These are phyloP conservation scores for Ifrita kowaldi DNA, from an alignment of 2,113 vertebrate species.

Conservation along the genomic window DNA sequence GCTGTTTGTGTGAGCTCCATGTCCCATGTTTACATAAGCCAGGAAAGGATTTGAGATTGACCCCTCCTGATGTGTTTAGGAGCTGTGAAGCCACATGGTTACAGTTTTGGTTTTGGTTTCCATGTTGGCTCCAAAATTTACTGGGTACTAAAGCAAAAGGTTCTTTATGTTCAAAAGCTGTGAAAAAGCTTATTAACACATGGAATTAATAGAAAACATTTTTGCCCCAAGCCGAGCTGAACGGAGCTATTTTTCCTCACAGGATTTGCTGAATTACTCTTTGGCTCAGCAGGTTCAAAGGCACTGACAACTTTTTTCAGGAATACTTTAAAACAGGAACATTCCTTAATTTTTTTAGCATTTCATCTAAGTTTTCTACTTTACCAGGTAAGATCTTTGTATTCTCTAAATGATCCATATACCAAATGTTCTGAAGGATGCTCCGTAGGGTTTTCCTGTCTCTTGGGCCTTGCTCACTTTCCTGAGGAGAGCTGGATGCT, in stretches of 20 bases:
- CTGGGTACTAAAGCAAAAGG: neutral
- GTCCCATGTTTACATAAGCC: neutral
- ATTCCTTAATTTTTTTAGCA: neutral
- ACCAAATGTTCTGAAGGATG: neutral
- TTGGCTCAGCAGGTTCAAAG: neutral
- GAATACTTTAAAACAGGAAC: neutral
- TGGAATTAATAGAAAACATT: neutral
- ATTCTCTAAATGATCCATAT: neutral
- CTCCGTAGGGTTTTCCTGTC: neutral
- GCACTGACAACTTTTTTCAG: neutral
- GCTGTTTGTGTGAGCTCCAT: neutral
- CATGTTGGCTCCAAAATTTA: neutral
- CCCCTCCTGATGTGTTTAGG: conserved; percentile 2
- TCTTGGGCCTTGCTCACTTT: neutral
- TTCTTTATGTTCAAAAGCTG: conserved; percentile 29
- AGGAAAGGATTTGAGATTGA: neutral
- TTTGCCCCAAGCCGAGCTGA: neutral
- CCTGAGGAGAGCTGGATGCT: neutral
- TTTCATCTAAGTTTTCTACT: neutral
- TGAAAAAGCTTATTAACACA: conserved; percentile 28
- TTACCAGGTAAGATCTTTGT: neutral
- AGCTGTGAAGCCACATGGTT: neutral
- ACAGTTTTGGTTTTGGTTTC: neutral
- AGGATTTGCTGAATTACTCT: neutral
- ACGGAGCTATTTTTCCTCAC: neutral